Base-by-base conservation (phyloP, 2,888 invertebrate genomes). In the Helobdella robusta region DNA sequence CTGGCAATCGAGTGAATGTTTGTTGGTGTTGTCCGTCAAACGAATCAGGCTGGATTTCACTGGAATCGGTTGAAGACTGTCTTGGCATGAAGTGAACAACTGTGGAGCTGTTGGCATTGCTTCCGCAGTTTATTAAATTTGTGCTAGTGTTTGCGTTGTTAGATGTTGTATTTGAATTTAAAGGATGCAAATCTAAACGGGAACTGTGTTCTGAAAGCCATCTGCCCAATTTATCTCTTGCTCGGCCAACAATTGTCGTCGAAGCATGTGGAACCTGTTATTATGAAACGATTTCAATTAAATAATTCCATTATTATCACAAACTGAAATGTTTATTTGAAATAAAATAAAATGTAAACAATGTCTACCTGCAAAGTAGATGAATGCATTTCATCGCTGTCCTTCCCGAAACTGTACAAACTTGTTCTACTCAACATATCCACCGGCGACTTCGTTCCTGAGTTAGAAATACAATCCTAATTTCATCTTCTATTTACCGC, bases 391-490 rank as follows among this genome's bases (percentile, higher is more conserved):
- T 52, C 64, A 18, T 63, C 62, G 30, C 28, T 32, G 34, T 61
- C 61, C 48, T 67, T 63, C 28, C 65, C 48, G 36, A 54, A 66
- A 32, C 66, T 67, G 50, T 68, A 65, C 18, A 69, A 65, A 28
- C 68, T 69, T 35, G 56, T 66, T 30, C 65, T 59, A 20, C 66
- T 66, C 18, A 67, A 48, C 36, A 66, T 46, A 32, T 63, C 59
- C 28, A 59, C 40, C 34, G 65, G 65, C 23, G 65, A 65, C 35
- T 63, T 66, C 52, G 52, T 68, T 48, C 66, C n/a, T n/a, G n/a
- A n/a, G n/a, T n/a, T n/a, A n/a, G n/a, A n/a, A n/a, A n/a, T n/a
- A n/a, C n/a, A n/a, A n/a, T n/a, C n/a, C n/a, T n/a, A n/a, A n/a
- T n/a, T n/a, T n/a, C n/a, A n/a, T n/a, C n/a, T n/a, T n/a, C n/a